These are phyloP conservation scores for Premnoplex brunnescens DNA, from an alignment of 2,797 vertebrate species.

Conservation along the genomic window DNA sequence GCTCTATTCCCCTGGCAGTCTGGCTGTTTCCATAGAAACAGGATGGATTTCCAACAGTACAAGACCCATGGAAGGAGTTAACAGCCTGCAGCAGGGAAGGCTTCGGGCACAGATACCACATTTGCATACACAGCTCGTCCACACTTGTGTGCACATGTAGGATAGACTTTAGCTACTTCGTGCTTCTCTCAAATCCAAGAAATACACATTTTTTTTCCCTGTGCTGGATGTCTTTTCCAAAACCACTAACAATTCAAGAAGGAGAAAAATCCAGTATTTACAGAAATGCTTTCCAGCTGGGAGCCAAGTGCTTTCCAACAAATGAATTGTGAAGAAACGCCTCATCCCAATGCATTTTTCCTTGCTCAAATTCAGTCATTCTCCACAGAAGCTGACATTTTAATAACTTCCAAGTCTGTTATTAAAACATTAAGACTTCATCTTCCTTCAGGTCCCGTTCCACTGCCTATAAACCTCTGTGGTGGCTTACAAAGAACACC, in stretches of 20 bases:
- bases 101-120: not conserved
- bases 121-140: not conserved
- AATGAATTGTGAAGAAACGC: not conserved
- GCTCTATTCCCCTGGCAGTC: not conserved
- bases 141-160: not conserved
- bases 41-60: not conserved
- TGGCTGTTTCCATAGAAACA: slow-evolving; percentile 36
- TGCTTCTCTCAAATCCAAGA: not conserved
- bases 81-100: not conserved
- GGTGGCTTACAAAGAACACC: not conserved
- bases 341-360: not conserved
- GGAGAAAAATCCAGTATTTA: not conserved
- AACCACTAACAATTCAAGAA: not conserved
- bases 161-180: not conserved
- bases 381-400: not conserved
- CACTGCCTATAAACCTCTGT: not conserved
- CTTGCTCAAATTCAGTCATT: not conserved
- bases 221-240: not conserved
- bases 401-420: not conserved
- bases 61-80: not conserved
- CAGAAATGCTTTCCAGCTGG: not conserved
- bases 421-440: slow-evolving; percentile 2
- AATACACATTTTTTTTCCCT: not conserved
- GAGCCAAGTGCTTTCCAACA: not conserved
- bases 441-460: not conserved